These are phyloP conservation scores for Eupithecia pulchellata DNA, from an alignment of 2,888 invertebrate genomes.

Conservation along the genomic window DNA sequence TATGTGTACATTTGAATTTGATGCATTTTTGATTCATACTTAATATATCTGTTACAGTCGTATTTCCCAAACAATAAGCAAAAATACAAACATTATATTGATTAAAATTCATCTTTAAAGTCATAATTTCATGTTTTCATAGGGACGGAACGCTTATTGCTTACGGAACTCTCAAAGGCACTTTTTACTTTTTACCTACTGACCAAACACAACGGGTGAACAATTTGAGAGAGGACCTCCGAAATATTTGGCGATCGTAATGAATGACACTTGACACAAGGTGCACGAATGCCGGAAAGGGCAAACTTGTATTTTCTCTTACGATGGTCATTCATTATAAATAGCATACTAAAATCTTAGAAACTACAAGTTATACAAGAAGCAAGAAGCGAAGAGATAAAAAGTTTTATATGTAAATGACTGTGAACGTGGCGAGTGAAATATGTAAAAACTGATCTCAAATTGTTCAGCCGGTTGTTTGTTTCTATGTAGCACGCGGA, in stretches of 20 bases:
- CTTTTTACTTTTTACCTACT: slow-evolving; percentile 38
- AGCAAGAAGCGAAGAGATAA: background rate
- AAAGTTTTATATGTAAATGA: background rate
- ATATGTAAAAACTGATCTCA: background rate
- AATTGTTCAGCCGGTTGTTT: background rate
- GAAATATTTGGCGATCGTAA: background rate
- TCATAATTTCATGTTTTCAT: background rate
- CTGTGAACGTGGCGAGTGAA: background rate
- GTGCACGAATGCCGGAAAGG: background rate
- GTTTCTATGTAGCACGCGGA: background rate
- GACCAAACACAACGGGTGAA: slow-evolving; percentile 3
- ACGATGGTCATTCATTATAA: background rate
- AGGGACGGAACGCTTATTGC: slow-evolving; percentile 50
- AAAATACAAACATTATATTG: background rate
- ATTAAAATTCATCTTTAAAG: background rate
- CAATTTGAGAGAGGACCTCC: slow-evolving; percentile 10
- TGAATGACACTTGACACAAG: background rate
- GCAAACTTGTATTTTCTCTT: background rate
- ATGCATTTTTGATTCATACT: background rate
- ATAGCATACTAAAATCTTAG: too few relatives aligned
- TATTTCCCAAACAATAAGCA: background rate
- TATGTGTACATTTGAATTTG: slow-evolving; percentile 3
- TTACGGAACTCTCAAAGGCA: slow-evolving; percentile 58
- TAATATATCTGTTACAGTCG: background rate
- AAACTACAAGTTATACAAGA: background rate